A percentile compares a stretch with the other conserved stretches of the same genome.
These are phyloP conservation scores for Nipponia nippon DNA, from an alignment of 2,113 vertebrate species.

Conservation along the genomic window DNA sequence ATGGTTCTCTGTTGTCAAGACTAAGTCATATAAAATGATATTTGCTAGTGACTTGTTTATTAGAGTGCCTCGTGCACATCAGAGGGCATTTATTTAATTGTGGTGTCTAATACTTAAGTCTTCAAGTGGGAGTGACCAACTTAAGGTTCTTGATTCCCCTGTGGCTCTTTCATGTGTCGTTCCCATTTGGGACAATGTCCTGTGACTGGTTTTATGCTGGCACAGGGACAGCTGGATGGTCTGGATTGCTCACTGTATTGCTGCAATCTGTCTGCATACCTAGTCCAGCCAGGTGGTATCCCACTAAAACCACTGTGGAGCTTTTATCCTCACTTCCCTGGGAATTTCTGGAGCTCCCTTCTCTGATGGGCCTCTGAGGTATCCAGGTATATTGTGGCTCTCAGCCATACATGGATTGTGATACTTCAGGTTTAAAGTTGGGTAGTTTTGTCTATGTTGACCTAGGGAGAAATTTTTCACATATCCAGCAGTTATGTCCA, in stretches of 20 bases:
- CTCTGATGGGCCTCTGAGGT: not conserved
- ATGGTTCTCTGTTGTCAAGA: not conserved
- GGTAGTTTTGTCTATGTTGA: not conserved
- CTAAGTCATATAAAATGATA: not conserved
- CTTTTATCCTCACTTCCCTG: not conserved
- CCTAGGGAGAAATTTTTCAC: not conserved
- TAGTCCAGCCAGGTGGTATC: not conserved
- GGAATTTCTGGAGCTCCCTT: not conserved
- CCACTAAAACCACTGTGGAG: not conserved
- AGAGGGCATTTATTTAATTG: not conserved
- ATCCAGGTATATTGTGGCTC: not conserved
- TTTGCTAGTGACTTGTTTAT: not conserved
- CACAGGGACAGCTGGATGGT: not conserved
- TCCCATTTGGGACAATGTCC: not conserved
- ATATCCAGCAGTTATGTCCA: not conserved
- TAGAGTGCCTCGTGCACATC: not conserved
- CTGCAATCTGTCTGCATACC: not conserved
- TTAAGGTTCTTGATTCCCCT: not conserved
- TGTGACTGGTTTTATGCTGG: not conserved
- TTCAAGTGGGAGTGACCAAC: not conserved
- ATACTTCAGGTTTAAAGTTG: not conserved
- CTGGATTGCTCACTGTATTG: not conserved
- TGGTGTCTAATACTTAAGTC: not conserved
- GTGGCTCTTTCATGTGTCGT: not conserved
- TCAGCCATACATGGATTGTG: not conserved